Base-by-base conservation (phyloP, 2,797 vertebrate genomes). In the Dermochelys coriacea region DNA sequence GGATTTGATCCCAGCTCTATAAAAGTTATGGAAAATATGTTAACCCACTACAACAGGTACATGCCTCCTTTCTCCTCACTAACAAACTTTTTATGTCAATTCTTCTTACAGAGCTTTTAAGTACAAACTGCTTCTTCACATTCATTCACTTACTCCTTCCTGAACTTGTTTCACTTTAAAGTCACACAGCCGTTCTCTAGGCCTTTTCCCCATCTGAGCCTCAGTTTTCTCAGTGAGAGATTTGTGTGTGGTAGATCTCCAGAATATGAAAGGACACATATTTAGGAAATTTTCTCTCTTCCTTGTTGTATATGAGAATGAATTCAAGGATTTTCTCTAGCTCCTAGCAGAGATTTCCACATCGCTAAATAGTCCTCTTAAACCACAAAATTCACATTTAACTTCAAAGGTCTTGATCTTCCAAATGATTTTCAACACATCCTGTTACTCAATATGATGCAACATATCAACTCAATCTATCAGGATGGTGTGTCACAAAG, bases 371-470 rank as follows among this genome's bases (percentile, higher is more conserved):
- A 31, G 54, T 55, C 84, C 25, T 9, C 68, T 71, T 7, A 31
- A 15, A 50, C 77, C 50, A 27, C 12, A 79, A 79, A 51, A 55
- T 41, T 88, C 82, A 61, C 14, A 74, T 80, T 93, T 94, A 68
- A 88, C 21, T 84, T 41, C 41, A 74, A 55, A 80, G 82, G 54
- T 49, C 15, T 78, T 71, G 34, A 23, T 59, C 59, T 27, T 37
- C 5, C 50, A 80, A 71, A 79, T 52, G n/a, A 5, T 84, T 97
- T 94, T 95, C 87, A 89, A 91, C 94, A 95, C n/a, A 96, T 95
- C 96, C 92, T 55, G 45, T 97, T 97, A 82, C 93, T 95, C 92
- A 96, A 57, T n/a, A 51, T n/a, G 49, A 77, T 41, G 89, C 84
- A 90, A 96, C 34, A 1, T 18, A 37, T 84, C 8, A 87, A 95